Percentiles rank a stretch among this genome's conserved stretches.
These are phyloP conservation scores for Marronus borbonicus DNA, from an alignment of 2,888 invertebrate species.

Conservation along the genomic window DNA sequence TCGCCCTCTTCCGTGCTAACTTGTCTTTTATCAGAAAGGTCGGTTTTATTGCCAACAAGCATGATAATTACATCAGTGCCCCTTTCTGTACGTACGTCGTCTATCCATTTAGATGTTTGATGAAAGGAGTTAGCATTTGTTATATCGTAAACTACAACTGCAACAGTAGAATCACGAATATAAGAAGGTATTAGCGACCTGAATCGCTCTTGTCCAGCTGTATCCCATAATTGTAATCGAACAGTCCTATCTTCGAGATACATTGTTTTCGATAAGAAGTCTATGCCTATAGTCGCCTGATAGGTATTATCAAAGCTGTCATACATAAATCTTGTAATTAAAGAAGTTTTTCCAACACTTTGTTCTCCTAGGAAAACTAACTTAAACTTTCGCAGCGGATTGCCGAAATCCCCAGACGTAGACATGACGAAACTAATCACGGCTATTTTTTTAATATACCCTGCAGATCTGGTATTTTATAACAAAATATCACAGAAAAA, in stretches of 20 bases:
- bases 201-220: constrained; percentile 96
- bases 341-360: constrained; percentile 98
- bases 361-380: constrained; percentile 99
- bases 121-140: constrained; percentile 99
- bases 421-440: constrained; percentile 74
- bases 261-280: constrained; percentile 99
- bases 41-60: constrained; percentile 99
- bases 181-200: constrained; percentile 98
- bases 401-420: constrained; percentile 97
- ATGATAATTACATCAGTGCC: constrained; percentile 99
- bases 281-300: constrained; percentile 99
- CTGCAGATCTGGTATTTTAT: constrained; percentile 57
- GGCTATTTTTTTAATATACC: constrained; percentile 67
- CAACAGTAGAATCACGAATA: constrained; percentile 98
- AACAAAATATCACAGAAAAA: constrained; percentile 63
- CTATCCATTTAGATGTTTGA: constrained; percentile 99
- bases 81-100: constrained; percentile 98
- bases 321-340: constrained; percentile 99
- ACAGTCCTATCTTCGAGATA: constrained; percentile 99
- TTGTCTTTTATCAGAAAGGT: constrained; percentile 98
- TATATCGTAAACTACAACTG: constrained; percentile 99
- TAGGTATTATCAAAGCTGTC: constrained; percentile 99
- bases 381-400: constrained; percentile 99
- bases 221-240: constrained; percentile 97
- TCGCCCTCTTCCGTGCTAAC: constrained; percentile 99